Conservation (phyloP, 2,888 invertebrate genomes). For the Aleiodes leptofemur region DNA sequence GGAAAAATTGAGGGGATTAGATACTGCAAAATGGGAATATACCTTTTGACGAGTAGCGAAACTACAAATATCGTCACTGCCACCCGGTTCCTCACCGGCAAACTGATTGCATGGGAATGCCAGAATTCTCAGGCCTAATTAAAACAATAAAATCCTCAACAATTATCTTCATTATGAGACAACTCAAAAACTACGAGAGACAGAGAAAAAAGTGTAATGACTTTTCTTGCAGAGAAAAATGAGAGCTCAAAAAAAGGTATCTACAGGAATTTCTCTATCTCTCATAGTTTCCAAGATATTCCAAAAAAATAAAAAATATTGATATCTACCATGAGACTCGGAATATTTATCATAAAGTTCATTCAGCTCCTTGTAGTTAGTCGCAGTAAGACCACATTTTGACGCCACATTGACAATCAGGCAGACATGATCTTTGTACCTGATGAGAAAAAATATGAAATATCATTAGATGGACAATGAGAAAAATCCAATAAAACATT, state of each 20-base stretch:
- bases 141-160: background rate
- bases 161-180: too few species aligned
- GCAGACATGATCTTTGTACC: constrained; percentile 87
- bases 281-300: too few species aligned
- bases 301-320: too few species aligned
- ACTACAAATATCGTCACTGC: constrained; percentile 80
- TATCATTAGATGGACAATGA: constrained; percentile 66
- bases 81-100: constrained; percentile 83
- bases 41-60: constrained; percentile 80
- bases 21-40: background rate
- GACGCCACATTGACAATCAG: constrained; percentile 93
- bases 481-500: constrained; percentile 40
- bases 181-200: too few species aligned
- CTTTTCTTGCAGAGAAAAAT: too few species aligned
- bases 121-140: constrained; percentile 83
- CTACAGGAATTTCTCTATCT: too few species aligned
- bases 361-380: constrained; percentile 89
- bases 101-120: constrained; percentile 95
- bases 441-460: constrained; percentile 41
- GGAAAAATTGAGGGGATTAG: background rate
- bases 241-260: too few species aligned
- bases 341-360: constrained; percentile 81
- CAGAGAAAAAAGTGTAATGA: too few species aligned
- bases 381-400: constrained; percentile 88
- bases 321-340: too few species aligned